These are phyloP conservation scores for Gallinago nigripennis DNA, from an alignment of 2,797 vertebrate genomes.

Conservation along the genomic window DNA sequence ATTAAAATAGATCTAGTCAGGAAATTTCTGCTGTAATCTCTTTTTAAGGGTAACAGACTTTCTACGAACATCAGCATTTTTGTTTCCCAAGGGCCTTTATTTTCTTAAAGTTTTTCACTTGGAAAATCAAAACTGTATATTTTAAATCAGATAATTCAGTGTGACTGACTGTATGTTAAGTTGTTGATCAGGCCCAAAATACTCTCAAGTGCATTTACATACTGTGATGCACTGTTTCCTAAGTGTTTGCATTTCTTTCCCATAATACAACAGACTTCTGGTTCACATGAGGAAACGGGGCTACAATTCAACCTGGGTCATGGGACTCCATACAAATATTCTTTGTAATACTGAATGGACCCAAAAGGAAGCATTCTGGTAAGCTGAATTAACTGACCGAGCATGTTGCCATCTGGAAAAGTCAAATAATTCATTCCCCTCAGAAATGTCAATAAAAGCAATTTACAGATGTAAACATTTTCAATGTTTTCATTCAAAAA, in stretches of 20 bases:
- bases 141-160: neutral
- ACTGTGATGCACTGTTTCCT: neutral
- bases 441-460: conserved; percentile 2
- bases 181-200: conserved; percentile 20
- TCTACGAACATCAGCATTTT: neutral
- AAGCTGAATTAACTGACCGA: neutral
- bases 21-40: neutral
- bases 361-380: neutral
- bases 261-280: neutral
- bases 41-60: neutral
- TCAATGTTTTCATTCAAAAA: neutral
- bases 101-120: neutral
- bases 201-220: neutral
- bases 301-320: neutral
- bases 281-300: conserved; percentile 5
- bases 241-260: neutral
- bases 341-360: neutral
- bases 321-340: neutral
- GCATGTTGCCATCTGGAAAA: neutral
- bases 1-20: neutral
- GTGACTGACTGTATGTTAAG: neutral
- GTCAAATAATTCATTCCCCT: neutral
- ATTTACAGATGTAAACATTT: neutral
- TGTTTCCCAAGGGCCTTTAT: neutral
- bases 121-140: neutral